Base-by-base conservation (phyloP, 2,888 invertebrate genomes). In the Cynaeus angustus region DNA sequence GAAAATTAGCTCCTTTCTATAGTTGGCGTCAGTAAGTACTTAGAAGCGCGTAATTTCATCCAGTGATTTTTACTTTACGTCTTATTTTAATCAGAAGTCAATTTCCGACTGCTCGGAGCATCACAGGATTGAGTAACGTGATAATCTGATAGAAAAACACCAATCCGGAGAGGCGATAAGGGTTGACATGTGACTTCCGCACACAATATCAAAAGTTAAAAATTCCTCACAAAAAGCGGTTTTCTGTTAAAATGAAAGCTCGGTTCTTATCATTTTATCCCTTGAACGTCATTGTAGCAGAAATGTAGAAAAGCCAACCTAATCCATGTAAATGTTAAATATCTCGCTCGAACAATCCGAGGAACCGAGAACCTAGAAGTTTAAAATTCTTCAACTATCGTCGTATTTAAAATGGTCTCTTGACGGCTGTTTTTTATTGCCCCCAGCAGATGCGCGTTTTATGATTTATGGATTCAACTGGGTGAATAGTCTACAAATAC, bases 1-100 rank as follows among this genome's bases (percentile, higher is more conserved):
- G 45, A 45, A 43, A 53, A 65, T 53, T 45, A 55, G 45, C 28
- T 45, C 33, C 41, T 65, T 46, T 21, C 13, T 21, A 46, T 16
- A n/a, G 16, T 45, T 14, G 28, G 7, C 4, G 28, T 7, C 7
- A 28, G 28, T 9, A 6, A 12, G 14, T 13, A 10, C 14, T 43
- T 7, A n/a, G 7, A 10, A 43, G n/a, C 12, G 12, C 43, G 10
- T 43, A 43, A 13, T 14, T 43, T 10, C 14, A 43, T 43, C 14
- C 43, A 8, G n/a, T 43, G 43, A 33, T 33, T 33, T 33, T 10
- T 43, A 10, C 14, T 41, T 41, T 43, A 43, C 6, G 7, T 10
- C n/a, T 33, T 33, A 33, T 33, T 33, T n/a, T n/a, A 33, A 33
- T 10, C 50, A 50, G n/a, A 28, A 28, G 33, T 33, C 33, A 9